Conservation (phyloP, 2,888 invertebrate genomes). For the Drosophila nr. fundita region DNA sequence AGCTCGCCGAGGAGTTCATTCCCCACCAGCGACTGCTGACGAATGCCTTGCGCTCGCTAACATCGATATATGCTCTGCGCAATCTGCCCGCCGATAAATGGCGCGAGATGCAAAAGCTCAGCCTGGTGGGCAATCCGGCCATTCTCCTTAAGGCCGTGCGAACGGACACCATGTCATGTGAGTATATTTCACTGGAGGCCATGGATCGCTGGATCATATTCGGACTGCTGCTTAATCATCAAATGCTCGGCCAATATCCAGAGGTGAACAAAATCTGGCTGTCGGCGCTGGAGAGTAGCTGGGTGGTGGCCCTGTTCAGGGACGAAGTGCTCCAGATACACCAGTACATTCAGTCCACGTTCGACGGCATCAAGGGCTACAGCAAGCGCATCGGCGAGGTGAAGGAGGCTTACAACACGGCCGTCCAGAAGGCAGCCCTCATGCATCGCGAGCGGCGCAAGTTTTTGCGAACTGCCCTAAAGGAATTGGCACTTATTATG, state of each 20-base stretch:
- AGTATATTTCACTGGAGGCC: constrained; percentile 96
- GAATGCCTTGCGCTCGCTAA: constrained; percentile 94
- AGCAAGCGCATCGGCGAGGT: constrained; percentile 97
- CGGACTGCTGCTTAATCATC: constrained; percentile 96
- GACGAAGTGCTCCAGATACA: constrained; percentile 99
- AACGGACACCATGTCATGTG: constrained; percentile 98
- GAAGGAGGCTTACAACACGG: constrained; percentile 96
- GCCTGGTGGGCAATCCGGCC: constrained; percentile 97
- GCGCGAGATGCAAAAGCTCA: constrained; percentile 96
- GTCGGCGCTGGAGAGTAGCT: constrained; percentile 95
- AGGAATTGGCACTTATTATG: constrained; percentile 96
- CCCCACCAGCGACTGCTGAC: constrained; percentile 95
- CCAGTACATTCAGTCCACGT: constrained; percentile 95
- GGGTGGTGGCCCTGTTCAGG: constrained; percentile 97
- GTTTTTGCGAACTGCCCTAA: constrained; percentile 96
- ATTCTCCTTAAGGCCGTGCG: constrained; percentile 96
- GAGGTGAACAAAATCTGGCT: constrained; percentile 96
- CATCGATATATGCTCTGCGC: constrained; percentile 93
- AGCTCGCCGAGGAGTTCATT: constrained; percentile 97
- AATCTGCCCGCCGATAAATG: constrained; percentile 97
- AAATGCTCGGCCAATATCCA: constrained; percentile 92
- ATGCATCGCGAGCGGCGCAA: constrained; percentile 98
- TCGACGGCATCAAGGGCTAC: constrained; percentile 98
- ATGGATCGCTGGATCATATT: constrained; percentile 99
- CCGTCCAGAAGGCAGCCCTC: constrained; percentile 95